Evolutionary conservation across 2,888 invertebrate species (phyloP), one percentile per base, ranked within the genome.

Genomic region (Netelia fuscicornis): DNA sequence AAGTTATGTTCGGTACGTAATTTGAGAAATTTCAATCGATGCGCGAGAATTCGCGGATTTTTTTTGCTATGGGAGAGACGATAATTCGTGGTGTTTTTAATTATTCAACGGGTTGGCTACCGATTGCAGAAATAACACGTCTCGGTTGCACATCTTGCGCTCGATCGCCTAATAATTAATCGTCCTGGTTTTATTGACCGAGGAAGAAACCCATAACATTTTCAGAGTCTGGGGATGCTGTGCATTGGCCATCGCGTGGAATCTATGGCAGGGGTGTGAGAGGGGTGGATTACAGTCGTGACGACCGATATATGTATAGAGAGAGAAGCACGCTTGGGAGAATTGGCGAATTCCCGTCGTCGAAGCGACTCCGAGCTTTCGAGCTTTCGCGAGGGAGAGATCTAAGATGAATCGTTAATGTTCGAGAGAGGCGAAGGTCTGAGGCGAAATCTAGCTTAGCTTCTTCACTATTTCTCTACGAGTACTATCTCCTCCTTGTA

Each of bases 371-470:
- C 65, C 58, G 2, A 42, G 76, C 64, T 58, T 48, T 72, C 65
- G 65, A 84, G 75, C 75, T 83, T 75, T 71, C 75, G 42, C 72
- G 65, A 76, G 83, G 80, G 75, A 79, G 75, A 79, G 79, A 80
- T 83, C 75, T 64, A 74, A 80, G 79, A 83, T 83, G 79, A 83
- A 83, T 83, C 79, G 83, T 75, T 83, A 83, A 83, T 83, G 83
- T 42, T 80, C 48, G 70, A 78, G 64, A 9, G 64, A 42, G 25
- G n/a, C 58, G 6, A 44, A 23, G 70, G 25, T 75, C 67, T 37
- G 52, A 62, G 20, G 17, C 20, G 60, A 62, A 54, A 75, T 83
- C 56, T 23, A 54, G 64, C 65, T 70, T 20, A 52, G 75, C 65
- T 56, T 42, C 62, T 76, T 68, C 58, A 48, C 48, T 48, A 48